Evolutionary conservation across 1,140 invertebrate genomes (phyloP).

Genomic region (Mylabris phalerata): DNA sequence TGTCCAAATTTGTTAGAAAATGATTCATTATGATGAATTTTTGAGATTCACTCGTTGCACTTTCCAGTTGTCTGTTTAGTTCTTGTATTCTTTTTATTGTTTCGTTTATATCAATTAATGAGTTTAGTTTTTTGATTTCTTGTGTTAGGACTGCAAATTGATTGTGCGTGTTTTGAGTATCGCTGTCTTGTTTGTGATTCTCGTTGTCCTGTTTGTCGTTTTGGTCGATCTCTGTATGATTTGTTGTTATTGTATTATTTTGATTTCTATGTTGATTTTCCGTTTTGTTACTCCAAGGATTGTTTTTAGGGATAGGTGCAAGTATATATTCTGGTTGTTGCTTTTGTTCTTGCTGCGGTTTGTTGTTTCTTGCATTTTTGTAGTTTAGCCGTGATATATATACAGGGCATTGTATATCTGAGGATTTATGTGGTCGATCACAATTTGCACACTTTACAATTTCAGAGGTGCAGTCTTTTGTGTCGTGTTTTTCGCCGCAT

Average conservation of each 20-base stretch:
- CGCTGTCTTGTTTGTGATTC: neutral
- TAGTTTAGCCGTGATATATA: neutral
- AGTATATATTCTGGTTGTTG: neutral
- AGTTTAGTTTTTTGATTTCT: neutral
- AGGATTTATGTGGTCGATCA: slow-evolving; percentile 28
- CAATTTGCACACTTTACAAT: slow-evolving; percentile 36
- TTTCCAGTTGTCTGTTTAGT: no score
- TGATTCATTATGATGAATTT: no score
- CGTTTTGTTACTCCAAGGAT: neutral
- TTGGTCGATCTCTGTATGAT: neutral
- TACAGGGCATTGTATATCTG: neutral
- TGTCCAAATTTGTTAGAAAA: no score
- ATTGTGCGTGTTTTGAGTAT: neutral
- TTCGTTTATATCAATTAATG: neutral
- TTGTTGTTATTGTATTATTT: neutral
- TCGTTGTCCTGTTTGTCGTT: neutral
- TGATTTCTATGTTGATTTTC: neutral
- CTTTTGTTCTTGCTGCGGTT: neutral
- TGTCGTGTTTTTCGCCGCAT: slow-evolving; percentile 35
- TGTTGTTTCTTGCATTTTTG: neutral
- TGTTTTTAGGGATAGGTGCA: neutral
- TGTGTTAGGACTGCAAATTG: neutral
- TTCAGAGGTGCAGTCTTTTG: slow-evolving; percentile 25
- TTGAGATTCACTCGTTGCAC: no score
- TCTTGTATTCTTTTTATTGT: no score